Evolutionary conservation across 53 echinoderm and acorn worm genomes (phyloP), one percentile per base, ranked within the genome.

Genomic region (Paracentrotus lividus): DNA sequence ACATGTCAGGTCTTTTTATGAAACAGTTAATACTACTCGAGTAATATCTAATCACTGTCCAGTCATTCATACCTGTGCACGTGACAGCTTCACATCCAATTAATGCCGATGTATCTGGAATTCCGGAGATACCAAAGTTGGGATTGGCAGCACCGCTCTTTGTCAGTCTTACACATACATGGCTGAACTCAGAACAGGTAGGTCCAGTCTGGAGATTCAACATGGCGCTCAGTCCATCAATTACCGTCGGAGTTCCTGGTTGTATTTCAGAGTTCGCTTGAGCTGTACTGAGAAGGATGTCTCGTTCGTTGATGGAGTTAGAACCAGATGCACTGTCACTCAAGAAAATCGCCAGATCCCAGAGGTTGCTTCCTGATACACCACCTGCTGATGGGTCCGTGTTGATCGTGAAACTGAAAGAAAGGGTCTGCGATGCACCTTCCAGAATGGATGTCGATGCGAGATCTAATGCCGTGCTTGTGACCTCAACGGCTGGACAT

Each of bases 151-250:
- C 81, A 5, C 72, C 64, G 14, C 88, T 90, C 85, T 95, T 95
- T 75, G 40, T 72, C 8, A 98, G 77, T 60, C 94, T 87, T 6
- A 95, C 95, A 68, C 98, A 98, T 31, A 97, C 49, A 29, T 96
- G 95, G 38, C 90, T 93, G 49, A 94, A 77, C 66, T 96, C 88
- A 20, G 89, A 29, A 33, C 98, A 98, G 53, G 75, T 66, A 16
- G 93, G 78, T 8, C 90, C 93, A 78, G 12, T 77, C 12, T 72
- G 93, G 85, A 98, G 92, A 66, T 93, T 92, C 18, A 94, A 65
- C 15, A 78, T 60, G 2, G 94, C 84, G 55, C 69, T 49, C 15
- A 98, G 38, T 47, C 85, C 88, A 24, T 61, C 84, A 32, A 95
- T 84, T 40, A 90, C 49, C 14, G 93, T 51, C 49, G 88, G 36